phyloP scores from a whole-genome alignment of 1,140 invertebrate genomes.

The Varroa destructor region DNA sequence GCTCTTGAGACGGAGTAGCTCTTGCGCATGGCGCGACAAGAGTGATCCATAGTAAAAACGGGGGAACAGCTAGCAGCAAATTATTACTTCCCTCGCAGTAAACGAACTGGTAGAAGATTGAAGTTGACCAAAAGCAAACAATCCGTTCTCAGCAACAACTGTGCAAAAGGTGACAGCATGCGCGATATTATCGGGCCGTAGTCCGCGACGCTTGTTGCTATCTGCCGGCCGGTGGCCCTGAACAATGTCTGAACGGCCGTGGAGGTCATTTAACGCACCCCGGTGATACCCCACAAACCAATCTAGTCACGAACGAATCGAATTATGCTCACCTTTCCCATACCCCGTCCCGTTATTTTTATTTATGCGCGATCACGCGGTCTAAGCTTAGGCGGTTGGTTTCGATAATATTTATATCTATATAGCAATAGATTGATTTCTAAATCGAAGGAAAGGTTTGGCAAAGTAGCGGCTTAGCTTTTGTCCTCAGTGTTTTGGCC shows the following conservation, averaged over 20 bases:
- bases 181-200: no score
- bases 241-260: background rate
- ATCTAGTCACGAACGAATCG: constrained; percentile 27
- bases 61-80: no score
- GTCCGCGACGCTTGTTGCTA: no score
- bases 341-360: constrained; percentile 2
- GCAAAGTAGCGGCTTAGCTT: background rate
- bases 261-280: background rate
- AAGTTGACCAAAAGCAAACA: no score
- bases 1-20: no score
- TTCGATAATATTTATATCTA: background rate
- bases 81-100: no score
- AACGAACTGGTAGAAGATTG: no score
- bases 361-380: background rate
- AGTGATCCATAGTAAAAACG: no score
- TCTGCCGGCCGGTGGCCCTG: background rate
- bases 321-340: constrained; percentile 3
- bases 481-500: background rate
- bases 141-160: no score
- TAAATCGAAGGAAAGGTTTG: background rate
- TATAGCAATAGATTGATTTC: background rate
- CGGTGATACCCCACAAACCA: constrained; percentile 15
- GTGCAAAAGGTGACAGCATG: no score
- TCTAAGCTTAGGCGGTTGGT: background rate
- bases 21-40: no score